Percentiles rank a stretch among this genome's conserved stretches.
Evolutionary conservation across 2,888 invertebrate genomes (phyloP).

Genomic region (Drosophila austrosaltans): DNA sequence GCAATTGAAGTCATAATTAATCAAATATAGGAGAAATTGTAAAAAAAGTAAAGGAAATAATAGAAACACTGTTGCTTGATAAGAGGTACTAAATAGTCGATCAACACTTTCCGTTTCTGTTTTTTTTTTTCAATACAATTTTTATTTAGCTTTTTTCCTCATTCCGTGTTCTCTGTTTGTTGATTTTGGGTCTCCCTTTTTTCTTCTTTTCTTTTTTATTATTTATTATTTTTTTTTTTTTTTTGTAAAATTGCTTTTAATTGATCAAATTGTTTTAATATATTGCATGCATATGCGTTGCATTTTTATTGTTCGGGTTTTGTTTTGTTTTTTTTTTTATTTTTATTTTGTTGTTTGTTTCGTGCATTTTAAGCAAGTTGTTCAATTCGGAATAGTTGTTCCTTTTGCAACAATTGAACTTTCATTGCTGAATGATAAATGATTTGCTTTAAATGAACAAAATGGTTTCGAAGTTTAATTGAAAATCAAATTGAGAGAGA

Average conservation of each 20-base stretch:
- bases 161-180: constrained; percentile 29
- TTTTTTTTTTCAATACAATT: constrained; percentile 1
- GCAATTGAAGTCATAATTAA: no score
- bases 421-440: background rate
- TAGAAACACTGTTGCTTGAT: no score
- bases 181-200: constrained; percentile 36
- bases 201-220: constrained; percentile 3
- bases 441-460: background rate
- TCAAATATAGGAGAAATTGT: no score
- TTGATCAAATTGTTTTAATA: constrained; percentile 66
- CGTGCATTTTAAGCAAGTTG: constrained; percentile 7
- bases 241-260: constrained; percentile 63
- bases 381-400: background rate
- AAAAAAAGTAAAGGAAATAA: no score
- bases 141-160: constrained; percentile 24
- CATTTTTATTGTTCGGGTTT: constrained; percentile 9
- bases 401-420: constrained; percentile 30
- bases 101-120: no score
- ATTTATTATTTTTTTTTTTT: constrained; percentile 18
- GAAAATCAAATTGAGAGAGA: constrained; percentile 6
- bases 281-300: constrained; percentile 38
- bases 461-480: background rate
- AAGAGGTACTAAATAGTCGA: no score
- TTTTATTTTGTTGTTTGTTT: constrained; percentile 1
- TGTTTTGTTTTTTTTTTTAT: background rate